Base-by-base conservation (phyloP, 1,140 invertebrate species). In the Vanessa tameamea region DNA sequence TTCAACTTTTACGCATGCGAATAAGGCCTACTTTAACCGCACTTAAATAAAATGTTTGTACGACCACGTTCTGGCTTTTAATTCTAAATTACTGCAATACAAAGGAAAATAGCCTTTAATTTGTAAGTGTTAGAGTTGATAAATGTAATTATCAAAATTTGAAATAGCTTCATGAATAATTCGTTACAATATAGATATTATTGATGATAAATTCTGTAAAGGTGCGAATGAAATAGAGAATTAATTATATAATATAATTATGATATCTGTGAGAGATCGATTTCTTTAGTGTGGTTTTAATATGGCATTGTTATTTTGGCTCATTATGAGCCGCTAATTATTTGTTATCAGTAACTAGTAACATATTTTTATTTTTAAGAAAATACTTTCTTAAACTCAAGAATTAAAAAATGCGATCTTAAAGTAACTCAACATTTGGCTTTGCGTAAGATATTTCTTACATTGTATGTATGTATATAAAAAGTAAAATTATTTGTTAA, bases 31-130 rank as follows among this genome's bases (percentile, higher is more conserved):
- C 37, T 0, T 11, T 5, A 69, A 65, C 37, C 43, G 77, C 64
- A 73, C 1, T 12, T 43, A 3, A 64, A 53, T 55, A 65, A 23
- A 72, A 73, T 47, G 69, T 53, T 59, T 71, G 48, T 64, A 72
- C 69, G 23, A 72, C 75, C 61, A 82, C 64, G 74, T 73, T 75
- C 65, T 75, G 64, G 78, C 76, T 79, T 79, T 79, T 79, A 82
- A 79, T 79, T 79, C 73, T 61, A 78, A 76, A 78, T 78, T 82
- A 79, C 69, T 69, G 23, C 16, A 57, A 53, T 23, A 43, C 53
- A 68, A 72, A 13, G 48, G 26, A 76, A 73, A 63, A 65, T 68
- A 20, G 47, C 11, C 66, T 64, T 71, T 74, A 74, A 68, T 74
- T 69, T 69, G 13, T 37, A 37, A 47, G 16, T 8, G 11, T 16